Conservation (phyloP, 2,888 invertebrate genomes). For the Diarsia dahlii region DNA sequence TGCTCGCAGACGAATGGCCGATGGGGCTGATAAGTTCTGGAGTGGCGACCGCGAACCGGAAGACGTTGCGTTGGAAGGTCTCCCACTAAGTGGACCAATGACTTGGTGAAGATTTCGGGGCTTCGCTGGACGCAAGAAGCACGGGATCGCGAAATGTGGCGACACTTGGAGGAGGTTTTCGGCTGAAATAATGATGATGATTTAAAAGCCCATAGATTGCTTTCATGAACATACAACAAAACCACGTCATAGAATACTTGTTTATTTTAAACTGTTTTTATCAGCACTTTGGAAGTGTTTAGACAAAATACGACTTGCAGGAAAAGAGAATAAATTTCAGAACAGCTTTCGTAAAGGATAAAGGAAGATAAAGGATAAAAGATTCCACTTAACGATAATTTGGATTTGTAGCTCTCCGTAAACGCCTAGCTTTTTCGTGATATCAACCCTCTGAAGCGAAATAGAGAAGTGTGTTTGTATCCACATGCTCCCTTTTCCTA, state of each 20-base stretch:
- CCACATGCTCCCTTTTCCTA: background rate
- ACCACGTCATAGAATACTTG: background rate
- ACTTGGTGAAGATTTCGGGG: no score
- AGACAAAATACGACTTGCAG: slow-evolving; percentile 36
- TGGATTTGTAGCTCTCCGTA: slow-evolving; percentile 54
- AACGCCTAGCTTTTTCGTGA: slow-evolving; percentile 38
- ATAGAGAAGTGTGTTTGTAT: slow-evolving; percentile 6
- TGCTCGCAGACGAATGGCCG: no score
- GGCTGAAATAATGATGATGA: no score
- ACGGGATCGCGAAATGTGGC: no score
- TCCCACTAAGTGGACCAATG: no score
- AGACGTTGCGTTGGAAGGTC: no score
- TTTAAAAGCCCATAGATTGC: background rate
- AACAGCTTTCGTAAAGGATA: slow-evolving; percentile 40
- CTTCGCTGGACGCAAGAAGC: no score
- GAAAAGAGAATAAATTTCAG: slow-evolving; percentile 42
- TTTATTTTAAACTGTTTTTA: background rate
- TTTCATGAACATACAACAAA: slow-evolving; percentile 3
- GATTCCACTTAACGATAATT: slow-evolving; percentile 60
- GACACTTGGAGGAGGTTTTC: no score
- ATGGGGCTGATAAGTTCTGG: no score
- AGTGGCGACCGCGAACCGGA: no score
- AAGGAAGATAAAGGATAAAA: slow-evolving; percentile 49
- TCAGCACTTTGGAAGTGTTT: slow-evolving; percentile 22
- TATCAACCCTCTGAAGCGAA: slow-evolving; percentile 4